phyloP scores from a whole-genome alignment of 2,113 vertebrate species.

The Coptodon bakossiorum region DNA sequence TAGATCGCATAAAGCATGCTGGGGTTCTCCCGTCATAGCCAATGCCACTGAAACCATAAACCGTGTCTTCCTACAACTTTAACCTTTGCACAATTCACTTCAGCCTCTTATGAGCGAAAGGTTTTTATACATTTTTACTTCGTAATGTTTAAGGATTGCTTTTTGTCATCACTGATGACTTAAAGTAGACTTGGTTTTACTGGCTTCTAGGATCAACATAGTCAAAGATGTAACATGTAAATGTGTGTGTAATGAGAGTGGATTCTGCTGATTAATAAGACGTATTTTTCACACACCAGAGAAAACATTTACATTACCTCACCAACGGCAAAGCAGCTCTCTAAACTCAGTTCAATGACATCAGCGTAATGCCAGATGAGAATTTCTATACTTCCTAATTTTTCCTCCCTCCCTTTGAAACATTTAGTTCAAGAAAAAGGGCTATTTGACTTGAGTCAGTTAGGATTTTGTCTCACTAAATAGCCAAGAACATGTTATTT shows the following conservation, averaged over 20 bases:
- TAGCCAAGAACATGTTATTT: background rate
- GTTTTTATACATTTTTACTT: background rate
- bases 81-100: background rate
- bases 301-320: slow-evolving; percentile 1
- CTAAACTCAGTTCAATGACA: background rate
- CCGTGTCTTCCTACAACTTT: slow-evolving; percentile 20
- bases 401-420: background rate
- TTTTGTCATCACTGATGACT: background rate
- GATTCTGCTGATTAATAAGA: background rate
- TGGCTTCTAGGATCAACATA: background rate
- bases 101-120: background rate
- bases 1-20: slow-evolving; percentile 46
- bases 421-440: background rate
- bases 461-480: background rate
- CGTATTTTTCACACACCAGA: background rate
- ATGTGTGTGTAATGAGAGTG: background rate
- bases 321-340: slow-evolving; percentile 1
- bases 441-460: background rate
- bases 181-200: background rate
- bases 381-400: background rate
- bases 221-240: background rate
- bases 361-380: background rate
- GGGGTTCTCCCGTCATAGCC: slow-evolving; percentile 29
- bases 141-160: background rate
- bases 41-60: slow-evolving; percentile 44